A percentile compares a stretch with the other conserved stretches of the same genome.
Evolutionary conservation across 2,888 invertebrate genomes (phyloP).

Genomic region (Parascotia fuliginaria): DNA sequence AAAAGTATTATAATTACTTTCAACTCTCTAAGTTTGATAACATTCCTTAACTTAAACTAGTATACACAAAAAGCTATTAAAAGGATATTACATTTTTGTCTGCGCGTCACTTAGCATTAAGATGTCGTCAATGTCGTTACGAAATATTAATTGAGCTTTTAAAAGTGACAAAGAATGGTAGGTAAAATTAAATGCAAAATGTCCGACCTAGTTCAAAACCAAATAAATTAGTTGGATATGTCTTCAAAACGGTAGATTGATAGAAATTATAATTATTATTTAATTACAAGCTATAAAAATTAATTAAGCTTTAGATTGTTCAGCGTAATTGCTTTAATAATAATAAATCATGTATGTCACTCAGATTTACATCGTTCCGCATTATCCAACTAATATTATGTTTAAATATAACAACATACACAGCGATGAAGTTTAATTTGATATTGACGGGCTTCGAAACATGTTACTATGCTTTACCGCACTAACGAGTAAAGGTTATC

Average conservation of each 20-base stretch:
- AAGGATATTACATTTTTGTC: too few species aligned
- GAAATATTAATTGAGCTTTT: slow-evolving; percentile 68
- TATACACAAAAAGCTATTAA: too few species aligned
- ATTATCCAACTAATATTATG: slow-evolving; percentile 1
- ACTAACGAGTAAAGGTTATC: too few species aligned
- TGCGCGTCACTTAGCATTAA: too few species aligned
- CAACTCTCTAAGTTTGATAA: too few species aligned
- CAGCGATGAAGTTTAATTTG: slow-evolving; percentile 7
- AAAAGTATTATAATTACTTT: too few species aligned
- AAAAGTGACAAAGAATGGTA: slow-evolving; percentile 70
- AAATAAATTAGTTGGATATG: slow-evolving; percentile 38
- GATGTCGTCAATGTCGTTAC: slow-evolving; percentile 53
- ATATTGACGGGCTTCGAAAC: not conserved
- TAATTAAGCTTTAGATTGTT: slow-evolving; percentile 3
- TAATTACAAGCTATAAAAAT: slow-evolving; percentile 1
- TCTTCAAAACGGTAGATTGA: slow-evolving; percentile 40
- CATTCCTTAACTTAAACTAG: too few species aligned
- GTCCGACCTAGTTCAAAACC: slow-evolving; percentile 48
- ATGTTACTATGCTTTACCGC: too few species aligned
- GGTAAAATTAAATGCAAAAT: slow-evolving; percentile 51
- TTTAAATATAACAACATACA: not conserved
- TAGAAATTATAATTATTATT: slow-evolving; percentile 27
- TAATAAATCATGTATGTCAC: too few species aligned
- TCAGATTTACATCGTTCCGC: not conserved
- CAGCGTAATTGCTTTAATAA: not conserved